Evolutionary conservation across 1,140 invertebrate genomes (phyloP), one percentile per base, ranked within the genome.

Genomic region (Antheraea pernyi): DNA sequence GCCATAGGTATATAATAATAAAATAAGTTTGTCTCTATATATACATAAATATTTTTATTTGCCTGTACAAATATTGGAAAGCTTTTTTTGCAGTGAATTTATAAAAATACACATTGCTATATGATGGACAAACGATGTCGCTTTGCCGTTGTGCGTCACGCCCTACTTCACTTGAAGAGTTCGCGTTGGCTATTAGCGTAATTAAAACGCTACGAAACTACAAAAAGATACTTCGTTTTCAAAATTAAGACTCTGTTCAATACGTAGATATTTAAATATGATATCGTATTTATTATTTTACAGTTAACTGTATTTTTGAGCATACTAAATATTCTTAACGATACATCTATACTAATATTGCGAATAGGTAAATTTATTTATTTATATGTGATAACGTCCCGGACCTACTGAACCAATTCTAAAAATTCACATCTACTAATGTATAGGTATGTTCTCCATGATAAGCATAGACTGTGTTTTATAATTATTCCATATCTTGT

Each of bases 171-270:
- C 81, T 72, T 73, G 74, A 78, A 77, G 81, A 78, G 74, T 79
- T 79, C 72, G 81, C 76, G 76, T 76, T 61, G 68, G 85, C 89
- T 89, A 88, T 89, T 91, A 89, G 83, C 85, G 79, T 89, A 89
- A 91, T 91, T 89, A 91, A 91, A 89, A 88, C 85, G 76, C 81
- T 78, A 79, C 81, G 70, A 83, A 83, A 83, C 78, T 83, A 82
- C 74, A 82, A 81, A 79, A 83, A 87, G 71, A 87, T 83, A 82
- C 80, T 77, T 87, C 73, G 78, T 77, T 77, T 67, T 77, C 68
- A 75, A 67, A 65, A 65, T 42, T 39, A 9, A 9, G 7, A 42
- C 6, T 11, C 39, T 53, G 16, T 53, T 53, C 16, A 53, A 53
- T 53, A 53, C 7, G 3, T 60, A 60, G 9, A 19, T 60, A 19